Base-by-base conservation (phyloP, 2,113 vertebrate species). In the Hippocampus abdominalis region DNA sequence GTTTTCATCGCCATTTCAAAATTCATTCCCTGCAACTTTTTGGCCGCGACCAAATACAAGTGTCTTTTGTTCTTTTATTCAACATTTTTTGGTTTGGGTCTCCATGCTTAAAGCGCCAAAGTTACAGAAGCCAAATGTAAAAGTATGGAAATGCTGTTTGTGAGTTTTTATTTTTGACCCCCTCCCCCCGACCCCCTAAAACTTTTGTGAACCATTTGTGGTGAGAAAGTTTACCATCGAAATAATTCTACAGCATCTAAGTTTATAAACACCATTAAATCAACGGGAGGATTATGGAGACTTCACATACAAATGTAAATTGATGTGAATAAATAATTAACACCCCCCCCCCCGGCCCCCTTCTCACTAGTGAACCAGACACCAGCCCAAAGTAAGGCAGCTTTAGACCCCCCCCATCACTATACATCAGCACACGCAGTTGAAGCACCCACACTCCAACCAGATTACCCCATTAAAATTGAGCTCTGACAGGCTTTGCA, bases 401-500 rank as follows among this genome's bases (percentile, higher is more conserved):
- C 59, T 69, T 77, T 32, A 44, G 23, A 49, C 4, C 4, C 32
- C 29, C 69, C 63, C 66, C 21, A 3, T 64, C 66, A 36, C 32
- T 36, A 36, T 27, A 69, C 36, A 40, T 70, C 29, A 74, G 36
- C 48, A 64, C 46, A 75, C 23, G 5, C 57, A 70, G 32, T 61
- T 64, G 73, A 69, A 72, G 42, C 49, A 44, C 69, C 68, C 53
- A 74, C 73, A 77, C 79, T 78, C 62, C 70, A 29, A 57, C 27
- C 66, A 81, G 75, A 82, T 86, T 79, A 89, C 49, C 57, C 59
- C 11, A 60, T 63, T 77, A 80, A 84, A 73, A 62, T 72, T 72
- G 65, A 81, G 77, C 76, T 84, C 68, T 68, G 59, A 62, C 76
- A 68, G 81, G 73, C 72, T 77, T 69, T 75, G 67, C 10, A 74